Evolutionary conservation across 2,888 invertebrate species (phyloP).

Genomic region (Hydroisotoma schaefferi): DNA sequence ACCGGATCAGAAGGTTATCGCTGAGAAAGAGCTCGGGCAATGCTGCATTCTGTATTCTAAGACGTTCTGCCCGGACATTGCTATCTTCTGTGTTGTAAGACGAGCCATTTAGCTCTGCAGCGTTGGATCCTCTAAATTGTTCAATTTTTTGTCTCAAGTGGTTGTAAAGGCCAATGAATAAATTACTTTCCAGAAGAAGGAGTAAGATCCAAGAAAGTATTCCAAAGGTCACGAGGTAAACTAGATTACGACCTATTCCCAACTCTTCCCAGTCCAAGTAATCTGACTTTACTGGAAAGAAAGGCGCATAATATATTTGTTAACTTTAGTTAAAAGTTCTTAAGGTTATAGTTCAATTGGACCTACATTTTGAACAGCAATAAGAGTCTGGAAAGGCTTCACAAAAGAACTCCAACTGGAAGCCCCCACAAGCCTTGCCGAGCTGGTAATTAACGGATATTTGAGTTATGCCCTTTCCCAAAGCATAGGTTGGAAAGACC

Average conservation of each 20-base stretch:
- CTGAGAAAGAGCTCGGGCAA: slow-evolving; percentile 7
- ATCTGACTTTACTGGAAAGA: slow-evolving; percentile 35
- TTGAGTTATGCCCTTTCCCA: slow-evolving; percentile 51
- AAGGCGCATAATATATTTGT: neutral
- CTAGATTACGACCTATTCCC: slow-evolving; percentile 45
- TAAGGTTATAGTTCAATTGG: neutral
- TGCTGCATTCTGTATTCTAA: slow-evolving; percentile 32
- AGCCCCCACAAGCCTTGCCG: slow-evolving; percentile 22
- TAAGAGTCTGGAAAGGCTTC: slow-evolving; percentile 39
- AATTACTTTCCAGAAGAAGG: slow-evolving; percentile 34
- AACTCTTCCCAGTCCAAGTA: slow-evolving; percentile 42
- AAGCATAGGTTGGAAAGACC: slow-evolving; percentile 69
- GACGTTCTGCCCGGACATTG: slow-evolving; percentile 43
- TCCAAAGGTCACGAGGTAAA: slow-evolving; percentile 35
- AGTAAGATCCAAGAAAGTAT: slow-evolving; percentile 26
- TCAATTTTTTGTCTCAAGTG: slow-evolving; percentile 12
- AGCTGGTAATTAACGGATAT: slow-evolving; percentile 41
- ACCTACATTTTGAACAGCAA: slow-evolving; percentile 43
- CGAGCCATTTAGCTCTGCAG: neutral
- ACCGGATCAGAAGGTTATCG: slow-evolving; percentile 10
- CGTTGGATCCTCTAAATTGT: slow-evolving; percentile 2
- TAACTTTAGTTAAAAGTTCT: neutral
- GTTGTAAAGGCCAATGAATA: slow-evolving; percentile 19
- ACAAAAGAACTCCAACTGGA: slow-evolving; percentile 43
- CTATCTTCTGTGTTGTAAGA: slow-evolving; percentile 25